A percentile compares a stretch with the other conserved stretches of the same genome.
Conservation (phyloP, 2,888 invertebrate species). For the Unio pictorum region DNA sequence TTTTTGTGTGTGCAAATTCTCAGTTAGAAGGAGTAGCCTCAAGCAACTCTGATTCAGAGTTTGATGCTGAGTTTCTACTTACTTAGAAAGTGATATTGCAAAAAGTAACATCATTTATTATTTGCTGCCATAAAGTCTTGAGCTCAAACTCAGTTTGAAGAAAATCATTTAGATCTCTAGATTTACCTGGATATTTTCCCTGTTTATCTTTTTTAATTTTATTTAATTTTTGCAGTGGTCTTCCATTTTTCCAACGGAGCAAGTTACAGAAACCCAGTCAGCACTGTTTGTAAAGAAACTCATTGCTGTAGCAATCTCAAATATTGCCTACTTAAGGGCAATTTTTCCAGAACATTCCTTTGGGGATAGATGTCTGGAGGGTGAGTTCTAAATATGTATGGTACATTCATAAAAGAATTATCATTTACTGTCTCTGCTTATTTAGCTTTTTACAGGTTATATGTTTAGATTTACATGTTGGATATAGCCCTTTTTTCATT, state of each 20-base stretch:
- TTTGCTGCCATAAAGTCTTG: background rate
- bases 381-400: slow-evolving; percentile 37
- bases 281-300: slow-evolving; percentile 72
- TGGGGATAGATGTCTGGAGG: slow-evolving; percentile 71
- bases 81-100: too few species aligned
- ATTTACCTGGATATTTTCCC: background rate
- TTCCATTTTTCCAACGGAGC: slow-evolving; percentile 69
- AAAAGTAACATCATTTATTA: too few species aligned
- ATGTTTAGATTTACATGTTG: background rate
- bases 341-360: slow-evolving; percentile 73
- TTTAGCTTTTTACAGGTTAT: too few species aligned
- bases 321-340: slow-evolving; percentile 71
- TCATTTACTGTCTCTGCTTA: too few species aligned
- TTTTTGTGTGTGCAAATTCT: too few species aligned
- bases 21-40: too few species aligned
- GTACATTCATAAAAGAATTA: too few species aligned
- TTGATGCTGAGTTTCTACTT: too few species aligned
- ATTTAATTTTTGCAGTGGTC: slow-evolving; percentile 65
- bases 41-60: too few species aligned
- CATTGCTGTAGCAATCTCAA: slow-evolving; percentile 71
- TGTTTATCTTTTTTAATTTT: background rate
- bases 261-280: slow-evolving; percentile 68
- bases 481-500: background rate
- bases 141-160: background rate
- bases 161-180: background rate